Evolutionary conservation across 2,113 vertebrate genomes (phyloP).

Genomic region (Gnathonemus echidnorhynchus): DNA sequence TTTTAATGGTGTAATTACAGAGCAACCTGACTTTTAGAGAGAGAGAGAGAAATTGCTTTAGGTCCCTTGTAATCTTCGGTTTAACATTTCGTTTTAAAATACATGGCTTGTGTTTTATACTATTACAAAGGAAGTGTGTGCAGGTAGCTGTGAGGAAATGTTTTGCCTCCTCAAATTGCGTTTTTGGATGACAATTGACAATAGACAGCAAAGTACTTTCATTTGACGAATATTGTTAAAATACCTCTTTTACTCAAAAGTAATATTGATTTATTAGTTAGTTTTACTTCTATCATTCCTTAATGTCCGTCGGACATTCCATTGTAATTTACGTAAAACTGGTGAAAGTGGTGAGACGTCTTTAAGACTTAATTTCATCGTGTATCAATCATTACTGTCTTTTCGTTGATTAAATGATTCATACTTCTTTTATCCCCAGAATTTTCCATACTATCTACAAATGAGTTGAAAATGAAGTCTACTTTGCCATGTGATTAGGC

Average conservation of each 20-base stretch:
- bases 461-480: background rate
- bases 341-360: background rate
- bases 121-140: constrained; percentile 7
- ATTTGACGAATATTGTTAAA: background rate
- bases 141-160: background rate
- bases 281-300: background rate
- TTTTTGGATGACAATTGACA: background rate
- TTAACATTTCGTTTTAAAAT: constrained; percentile 11
- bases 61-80: constrained; percentile 22
- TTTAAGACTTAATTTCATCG: background rate
- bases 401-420: background rate
- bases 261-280: background rate
- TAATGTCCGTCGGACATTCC: background rate
- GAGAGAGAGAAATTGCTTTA: constrained; percentile 8
- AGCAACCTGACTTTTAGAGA: constrained; percentile 12
- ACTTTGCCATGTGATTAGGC: background rate
- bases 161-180: constrained; percentile 10
- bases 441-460: background rate
- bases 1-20: constrained; percentile 24
- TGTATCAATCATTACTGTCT: background rate
- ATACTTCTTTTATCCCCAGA: background rate
- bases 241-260: background rate
- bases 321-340: background rate
- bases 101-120: constrained; percentile 6
- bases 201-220: background rate